Base-by-base conservation (phyloP, 2,888 invertebrate genomes). In the Shargacucullia verbasci region DNA sequence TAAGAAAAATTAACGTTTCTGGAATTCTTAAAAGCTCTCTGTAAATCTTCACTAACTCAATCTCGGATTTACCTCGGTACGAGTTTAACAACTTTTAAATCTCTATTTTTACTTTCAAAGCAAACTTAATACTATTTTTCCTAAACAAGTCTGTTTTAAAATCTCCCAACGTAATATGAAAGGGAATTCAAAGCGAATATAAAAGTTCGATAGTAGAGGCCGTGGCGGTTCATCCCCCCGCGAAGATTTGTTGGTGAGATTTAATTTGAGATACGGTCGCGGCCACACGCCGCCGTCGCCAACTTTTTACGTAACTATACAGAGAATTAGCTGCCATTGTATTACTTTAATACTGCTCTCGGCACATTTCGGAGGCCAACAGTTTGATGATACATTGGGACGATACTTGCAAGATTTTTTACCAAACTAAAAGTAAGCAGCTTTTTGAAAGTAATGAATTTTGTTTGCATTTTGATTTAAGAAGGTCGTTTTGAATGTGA, bases 191-290 rank as follows among this genome's bases (percentile, higher is more conserved):
- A 59, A 38, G 31, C 39, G 61, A 67, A 70, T 62, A 53, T 57
- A 64, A 67, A 64, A 59, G 58, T 50, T 70, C 73, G 57, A 62
- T 85, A 66, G 86, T 86, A 85, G 80, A 59, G 81, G 83, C 50
- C 61, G 67, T 63, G 69, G 76, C 80, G 84, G 85, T 83, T 86
- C 85, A 87, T 85, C 85, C 87, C 73, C 80, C 82, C 85, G 85
- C 87, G 86, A 90, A 91, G 91, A 92, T 91, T 91, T 91, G 90
- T 91, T 88, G 88, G 87, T 84, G 81, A 92, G 91, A 92, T 93
- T 92, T 92, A 92, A 92, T 92, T 91, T 92, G 88, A 92, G 92
- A 92, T 92, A 91, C 88, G 89, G 89, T 86, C 88, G 85, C 86
- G 86, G 84, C 84, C 87, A 86, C 87, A 85, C 85, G 80, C 81